Conservation (phyloP, 2,113 vertebrate species). For the Tragulus kanchil region DNA sequence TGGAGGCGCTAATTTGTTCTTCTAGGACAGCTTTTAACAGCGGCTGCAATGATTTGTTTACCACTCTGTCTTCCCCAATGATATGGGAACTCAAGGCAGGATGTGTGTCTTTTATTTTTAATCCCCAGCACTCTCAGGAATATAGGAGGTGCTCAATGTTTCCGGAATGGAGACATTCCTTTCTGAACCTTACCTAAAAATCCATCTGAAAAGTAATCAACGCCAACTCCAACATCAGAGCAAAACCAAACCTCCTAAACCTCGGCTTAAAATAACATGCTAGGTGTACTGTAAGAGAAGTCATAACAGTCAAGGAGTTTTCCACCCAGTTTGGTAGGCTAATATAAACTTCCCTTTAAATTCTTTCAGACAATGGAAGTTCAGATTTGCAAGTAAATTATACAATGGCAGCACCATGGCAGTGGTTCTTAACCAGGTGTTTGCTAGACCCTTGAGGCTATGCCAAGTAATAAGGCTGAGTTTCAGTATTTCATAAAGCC, state of each 20-base stretch:
- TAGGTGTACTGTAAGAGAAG: not conserved
- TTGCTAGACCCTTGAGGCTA: not conserved
- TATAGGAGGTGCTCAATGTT: not conserved
- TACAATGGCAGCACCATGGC: not conserved
- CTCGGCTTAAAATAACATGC: slow-evolving; percentile 7
- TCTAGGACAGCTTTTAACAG: not conserved
- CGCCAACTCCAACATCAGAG: slow-evolving; percentile 26
- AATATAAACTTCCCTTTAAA: slow-evolving; percentile 30
- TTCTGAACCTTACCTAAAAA: slow-evolving; percentile 43
- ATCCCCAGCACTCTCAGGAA: not conserved
- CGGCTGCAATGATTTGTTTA: slow-evolving; percentile 36
- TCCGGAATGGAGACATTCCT: slow-evolving; percentile 29
- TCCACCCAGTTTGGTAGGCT: not conserved
- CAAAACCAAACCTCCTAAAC: not conserved
- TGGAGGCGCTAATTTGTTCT: slow-evolving; percentile 10
- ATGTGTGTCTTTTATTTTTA: slow-evolving; percentile 63
- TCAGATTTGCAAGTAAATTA: slow-evolving; percentile 14
- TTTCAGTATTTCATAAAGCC: slow-evolving; percentile 28
- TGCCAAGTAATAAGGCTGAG: not conserved
- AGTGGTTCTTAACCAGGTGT: slow-evolving; percentile 16
- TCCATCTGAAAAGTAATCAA: slow-evolving; percentile 38
- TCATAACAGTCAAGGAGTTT: not conserved
- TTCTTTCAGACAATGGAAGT: not conserved
- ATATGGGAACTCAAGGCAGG: slow-evolving; percentile 53
- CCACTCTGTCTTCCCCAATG: not conserved